Base-by-base conservation (phyloP, 1,140 invertebrate species). In the Drosophila albomicans region DNA sequence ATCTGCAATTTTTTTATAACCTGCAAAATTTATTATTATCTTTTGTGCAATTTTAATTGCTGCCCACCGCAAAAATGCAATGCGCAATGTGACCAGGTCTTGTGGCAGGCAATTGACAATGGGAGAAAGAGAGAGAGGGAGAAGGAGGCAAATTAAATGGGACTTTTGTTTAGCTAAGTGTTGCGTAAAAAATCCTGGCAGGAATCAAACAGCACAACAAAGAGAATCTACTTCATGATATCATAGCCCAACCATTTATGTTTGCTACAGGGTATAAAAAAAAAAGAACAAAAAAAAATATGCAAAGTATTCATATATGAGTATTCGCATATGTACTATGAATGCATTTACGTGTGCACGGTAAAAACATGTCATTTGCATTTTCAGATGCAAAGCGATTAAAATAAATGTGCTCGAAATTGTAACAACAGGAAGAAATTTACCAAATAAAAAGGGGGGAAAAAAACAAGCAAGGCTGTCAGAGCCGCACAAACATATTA, bases 401-500 rank as follows among this genome's bases (percentile, higher is more conserved):
- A 25, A 59, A 67, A 75, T 63, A 70, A 70, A 75, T 64, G 51
- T 64, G 58, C 32, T 38, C 38, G 56, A 76, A 76, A 54, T 52
- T 61, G 41, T 75, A 51, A 52, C 61, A 75, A 75, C 68, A 76
- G 73, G 73, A 76, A 76, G 73, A 76, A 54, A 72, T 75, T 58
- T 58, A 35, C 25, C 49, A 46, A 46, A 68, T 20, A 56, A 25
- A 25, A 25, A 25, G 20, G 20, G 20, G 20, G 8, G 13, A 54
- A 57, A 71, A 71, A 52, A 64, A n/a, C 16, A 56, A 25, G 20
- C 68, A 64, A 63, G 61, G 68, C 68, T 70, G 59, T 38, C 56
- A 54, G 41, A 41, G 28, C 10, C 54, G 35, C 30, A 13, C 59
- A 43, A 52, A 32, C 59, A 54, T 63, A 63, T 54, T 32, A 69